Evolutionary conservation across 2,797 vertebrate genomes (phyloP), one percentile per base, ranked within the genome.

Genomic region (Oreochromis grahami): DNA sequence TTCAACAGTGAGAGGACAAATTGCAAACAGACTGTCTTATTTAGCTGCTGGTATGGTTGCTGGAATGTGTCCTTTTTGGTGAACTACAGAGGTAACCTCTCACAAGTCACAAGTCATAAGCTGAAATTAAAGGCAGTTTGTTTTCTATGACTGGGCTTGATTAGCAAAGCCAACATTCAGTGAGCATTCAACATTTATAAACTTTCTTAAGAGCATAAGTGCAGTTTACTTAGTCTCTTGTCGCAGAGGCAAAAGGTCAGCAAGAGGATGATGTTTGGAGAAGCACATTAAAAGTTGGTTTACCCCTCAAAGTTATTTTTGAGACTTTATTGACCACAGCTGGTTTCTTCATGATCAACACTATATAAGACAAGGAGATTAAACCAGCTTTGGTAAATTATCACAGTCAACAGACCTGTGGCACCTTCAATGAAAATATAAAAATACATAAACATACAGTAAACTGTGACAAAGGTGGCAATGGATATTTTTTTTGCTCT

Each of bases 281-380:
- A 96, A 90, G 90, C 93, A 95, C 94, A 92, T 95, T 96, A 95
- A 96, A 97, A 96, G 96, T 96, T 96, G 93, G 88, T 97, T 96
- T 94, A 95, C 94, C 95, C 95, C 93, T 95, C 92, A 80, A 91
- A 96, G 94, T 95, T 96, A 94, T 96, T 96, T 95, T 94, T 94
- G 88, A 93, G 91, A 85, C 93, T 92, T 95, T 94, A 97, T 96
- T 96, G 94, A 94, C 91, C 92, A 95, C 95, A 97, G 95, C 94
- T 96, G 96, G 94, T 89, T 92, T 88, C 92, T 92, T 92, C 93
- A 93, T 85, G 86, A 88, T 88, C 78, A 83, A 82, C 65, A 78
- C 70, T 79, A 38, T 85, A 80, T 85, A 87, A 93, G 78, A 86
- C 82, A 65, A 50, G 77, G 53, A 90, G 90, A 94, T 91, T 91